Percentiles rank a stretch among this genome's conserved stretches.
Evolutionary conservation across 2,113 vertebrate species (phyloP).

Genomic region (Mus spicilegus): DNA sequence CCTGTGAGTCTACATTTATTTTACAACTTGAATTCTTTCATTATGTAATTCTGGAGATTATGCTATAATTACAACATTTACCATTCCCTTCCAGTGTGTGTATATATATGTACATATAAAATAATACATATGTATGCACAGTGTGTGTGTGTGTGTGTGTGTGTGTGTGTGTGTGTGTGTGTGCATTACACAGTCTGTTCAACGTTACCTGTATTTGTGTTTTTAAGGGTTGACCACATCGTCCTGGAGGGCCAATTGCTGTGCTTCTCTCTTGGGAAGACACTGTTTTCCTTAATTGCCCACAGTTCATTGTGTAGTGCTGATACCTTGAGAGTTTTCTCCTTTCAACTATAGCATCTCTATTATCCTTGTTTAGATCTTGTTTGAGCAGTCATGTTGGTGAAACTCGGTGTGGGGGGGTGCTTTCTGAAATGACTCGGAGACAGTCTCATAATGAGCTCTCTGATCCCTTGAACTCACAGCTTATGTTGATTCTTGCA

Average conservation of each 20-base stretch:
- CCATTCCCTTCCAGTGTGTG: background rate
- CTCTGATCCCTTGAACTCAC: background rate
- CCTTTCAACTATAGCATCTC: background rate
- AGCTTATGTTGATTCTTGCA: background rate
- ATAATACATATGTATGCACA: background rate
- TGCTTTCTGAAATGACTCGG: background rate
- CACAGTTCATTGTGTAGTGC: background rate
- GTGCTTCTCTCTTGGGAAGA: background rate
- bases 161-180: background rate
- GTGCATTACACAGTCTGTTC: background rate
- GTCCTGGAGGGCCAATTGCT: background rate
- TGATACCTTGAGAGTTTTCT: background rate
- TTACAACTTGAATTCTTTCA: background rate
- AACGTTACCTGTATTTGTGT: background rate
- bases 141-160: background rate
- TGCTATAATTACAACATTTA: background rate
- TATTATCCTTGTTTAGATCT: background rate
- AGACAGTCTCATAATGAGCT: background rate
- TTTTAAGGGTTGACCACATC: too few relatives aligned
- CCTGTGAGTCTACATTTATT: background rate
- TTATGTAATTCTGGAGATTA: background rate
- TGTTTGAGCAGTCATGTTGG: background rate
- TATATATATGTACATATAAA: background rate
- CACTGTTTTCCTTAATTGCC: background rate
- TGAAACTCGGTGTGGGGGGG: accelerated